Percentiles rank a stretch among this genome's conserved stretches.
Conservation (phyloP, 2,113 vertebrate genomes). For the Parotia lawesii region DNA sequence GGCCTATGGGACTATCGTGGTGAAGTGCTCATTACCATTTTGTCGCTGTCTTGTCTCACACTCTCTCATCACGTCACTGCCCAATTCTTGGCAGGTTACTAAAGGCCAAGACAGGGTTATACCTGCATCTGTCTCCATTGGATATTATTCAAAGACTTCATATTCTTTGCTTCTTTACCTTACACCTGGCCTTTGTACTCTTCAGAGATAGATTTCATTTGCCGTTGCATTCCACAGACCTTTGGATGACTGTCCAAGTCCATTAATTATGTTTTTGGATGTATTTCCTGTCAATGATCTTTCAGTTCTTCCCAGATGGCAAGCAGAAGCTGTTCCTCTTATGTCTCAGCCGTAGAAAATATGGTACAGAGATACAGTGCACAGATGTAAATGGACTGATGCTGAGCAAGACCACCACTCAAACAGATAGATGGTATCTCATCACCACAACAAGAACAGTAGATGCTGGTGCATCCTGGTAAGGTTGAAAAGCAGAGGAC, state of each 20-base stretch:
- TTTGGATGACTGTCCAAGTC: not conserved
- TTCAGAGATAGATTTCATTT: not conserved
- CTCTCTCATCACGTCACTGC: not conserved
- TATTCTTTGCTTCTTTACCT: not conserved
- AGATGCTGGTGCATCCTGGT: not conserved
- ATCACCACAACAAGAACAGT: not conserved
- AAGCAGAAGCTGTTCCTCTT: not conserved
- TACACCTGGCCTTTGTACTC: not conserved
- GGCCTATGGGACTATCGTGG: not conserved
- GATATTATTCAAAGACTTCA: not conserved
- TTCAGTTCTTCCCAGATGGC: not conserved
- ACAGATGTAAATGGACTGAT: not conserved
- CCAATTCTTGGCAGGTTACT: not conserved
- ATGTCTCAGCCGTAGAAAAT: not conserved
- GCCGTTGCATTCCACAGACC: not conserved
- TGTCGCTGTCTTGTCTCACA: not conserved
- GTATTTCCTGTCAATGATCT: not conserved
- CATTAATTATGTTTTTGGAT: not conserved
- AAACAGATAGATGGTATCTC: not conserved
- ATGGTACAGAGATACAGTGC: not conserved
- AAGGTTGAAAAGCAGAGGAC: not conserved
- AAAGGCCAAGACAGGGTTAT: not conserved
- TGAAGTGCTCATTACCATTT: not conserved
- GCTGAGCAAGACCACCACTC: not conserved
- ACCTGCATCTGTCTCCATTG: not conserved